Conservation (phyloP, 2,888 invertebrate species). For the Neoaliturus tenellus region DNA sequence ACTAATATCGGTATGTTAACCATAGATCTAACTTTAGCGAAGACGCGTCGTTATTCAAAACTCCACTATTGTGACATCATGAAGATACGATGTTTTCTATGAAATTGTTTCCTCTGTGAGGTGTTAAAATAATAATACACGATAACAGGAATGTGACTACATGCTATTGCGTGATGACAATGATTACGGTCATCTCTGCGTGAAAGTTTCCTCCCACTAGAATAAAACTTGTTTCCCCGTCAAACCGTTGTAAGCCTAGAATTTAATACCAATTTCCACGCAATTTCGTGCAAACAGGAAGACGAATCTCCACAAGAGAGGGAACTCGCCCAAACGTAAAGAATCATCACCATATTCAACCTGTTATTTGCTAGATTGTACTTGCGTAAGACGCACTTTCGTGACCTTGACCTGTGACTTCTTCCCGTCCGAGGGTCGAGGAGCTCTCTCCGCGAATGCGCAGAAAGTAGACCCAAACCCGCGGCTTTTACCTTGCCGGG, state of each 20-base stretch:
- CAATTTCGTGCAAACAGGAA: not conserved
- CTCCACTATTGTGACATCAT: too few species aligned
- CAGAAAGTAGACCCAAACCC: not conserved
- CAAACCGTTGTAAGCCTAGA: not conserved
- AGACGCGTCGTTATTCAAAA: too few species aligned
- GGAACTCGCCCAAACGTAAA: not conserved
- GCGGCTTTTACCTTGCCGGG: not conserved
- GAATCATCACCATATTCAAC: not conserved
- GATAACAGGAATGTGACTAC: too few species aligned
- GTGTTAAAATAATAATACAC: too few species aligned
- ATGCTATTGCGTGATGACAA: not conserved
- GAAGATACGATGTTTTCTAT: too few species aligned
- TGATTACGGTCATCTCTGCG: not conserved
- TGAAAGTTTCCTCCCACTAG: not conserved
- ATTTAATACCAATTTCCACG: not conserved
- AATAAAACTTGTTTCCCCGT: not conserved
- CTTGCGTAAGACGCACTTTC: not conserved
- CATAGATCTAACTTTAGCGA: too few species aligned
- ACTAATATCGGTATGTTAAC: too few species aligned
- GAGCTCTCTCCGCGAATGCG: not conserved
- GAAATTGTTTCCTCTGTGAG: too few species aligned
- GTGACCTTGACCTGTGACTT: slow-evolving; percentile 11
- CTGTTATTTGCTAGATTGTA: not conserved
- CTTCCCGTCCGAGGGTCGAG: slow-evolving; percentile 3
- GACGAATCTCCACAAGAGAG: not conserved